Conservation (phyloP, 92 coral and sea anemone genomes). For the Porites cylindrica region DNA sequence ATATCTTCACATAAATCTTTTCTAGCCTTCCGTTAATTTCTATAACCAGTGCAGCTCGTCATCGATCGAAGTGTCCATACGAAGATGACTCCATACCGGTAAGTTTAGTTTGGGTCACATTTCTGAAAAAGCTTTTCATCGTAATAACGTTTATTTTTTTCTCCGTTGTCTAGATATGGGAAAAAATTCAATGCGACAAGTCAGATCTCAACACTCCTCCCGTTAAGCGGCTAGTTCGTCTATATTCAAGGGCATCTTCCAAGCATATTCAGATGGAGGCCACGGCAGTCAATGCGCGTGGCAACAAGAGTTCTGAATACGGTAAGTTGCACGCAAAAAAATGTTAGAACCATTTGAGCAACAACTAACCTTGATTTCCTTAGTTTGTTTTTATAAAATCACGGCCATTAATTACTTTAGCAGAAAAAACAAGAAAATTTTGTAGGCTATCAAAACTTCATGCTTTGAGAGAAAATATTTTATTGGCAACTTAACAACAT, state of each 20-base stretch:
- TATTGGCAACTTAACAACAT: background rate
- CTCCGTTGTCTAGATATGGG: background rate
- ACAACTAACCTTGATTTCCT: background rate
- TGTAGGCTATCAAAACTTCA: background rate
- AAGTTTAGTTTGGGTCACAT: background rate
- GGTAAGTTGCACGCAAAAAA: conserved; percentile 35
- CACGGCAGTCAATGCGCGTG: conserved; percentile 57
- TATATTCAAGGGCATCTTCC: conserved; percentile 65
- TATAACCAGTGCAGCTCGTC: conserved; percentile 17
- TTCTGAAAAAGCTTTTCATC: background rate
- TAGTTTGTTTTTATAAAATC: conserved; percentile 6
- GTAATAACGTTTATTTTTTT: background rate
- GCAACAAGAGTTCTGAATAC: conserved; percentile 46
- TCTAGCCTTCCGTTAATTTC: conserved; percentile 32
- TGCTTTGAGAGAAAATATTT: conserved; percentile 34
- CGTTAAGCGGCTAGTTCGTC: conserved; percentile 20
- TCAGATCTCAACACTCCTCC: conserved; percentile 41
- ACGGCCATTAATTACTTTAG: background rate
- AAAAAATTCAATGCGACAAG: conserved; percentile 10
- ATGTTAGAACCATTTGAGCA: background rate
- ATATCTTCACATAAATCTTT: conserved; percentile 30
- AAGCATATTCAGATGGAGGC: conserved; percentile 49
- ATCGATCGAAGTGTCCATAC: background rate
- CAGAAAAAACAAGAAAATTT: background rate
- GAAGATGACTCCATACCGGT: conserved; percentile 32